Evolutionary conservation across 30 jellyfish, hydroid and myxozoan species (phyloP), one percentile per base, ranked within the genome.

Genomic region (Chironex yamaguchii): DNA sequence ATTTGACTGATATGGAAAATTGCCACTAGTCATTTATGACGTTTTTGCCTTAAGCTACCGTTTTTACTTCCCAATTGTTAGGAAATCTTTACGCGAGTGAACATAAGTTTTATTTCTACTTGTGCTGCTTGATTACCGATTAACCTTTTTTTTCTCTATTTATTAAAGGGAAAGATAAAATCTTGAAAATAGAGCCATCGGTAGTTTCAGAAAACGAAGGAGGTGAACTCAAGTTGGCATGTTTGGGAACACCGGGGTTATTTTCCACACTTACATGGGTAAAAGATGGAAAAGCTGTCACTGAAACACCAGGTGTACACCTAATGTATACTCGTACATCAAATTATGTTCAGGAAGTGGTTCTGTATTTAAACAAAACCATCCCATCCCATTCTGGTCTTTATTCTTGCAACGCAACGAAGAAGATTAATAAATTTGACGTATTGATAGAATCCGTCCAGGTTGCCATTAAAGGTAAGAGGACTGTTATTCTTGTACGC

Each of bases 341-440:
- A 34, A 24, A 67, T 21, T 69, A 52, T 13, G 79, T 77, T 0
- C 72, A 74, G 30, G 68, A 79, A 34, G 65, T 90, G 1, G 84
- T 65, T 6, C 62, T 93, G 26, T 67, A 34, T 0, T 30, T 88
- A 11, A 34, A 28, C 1, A 77, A 25, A 27, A 80, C 91, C 25
- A 73, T 79, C 9, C 62, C 87, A 20, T 49, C 36, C 0, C 93
- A 93, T 67, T 53, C 97, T 36, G 98, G 98, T 17, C 66, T 53
- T 29, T 93, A 87, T 71, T 51, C 92, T 11, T 93, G 98, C 62
- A 71, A 78, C 36, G 98, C 91, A 31, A 49, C 70, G 2, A 90
- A 36, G 26, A 62, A 86, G 1, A 53, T 96, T 20, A 93, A 89
- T 14, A 84, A 52, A 17, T 68, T n/a, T 6, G 35, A 31, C 26